phyloP scores from a whole-genome alignment of 2,113 vertebrate genomes.

The Pelmatolapia mariae region DNA sequence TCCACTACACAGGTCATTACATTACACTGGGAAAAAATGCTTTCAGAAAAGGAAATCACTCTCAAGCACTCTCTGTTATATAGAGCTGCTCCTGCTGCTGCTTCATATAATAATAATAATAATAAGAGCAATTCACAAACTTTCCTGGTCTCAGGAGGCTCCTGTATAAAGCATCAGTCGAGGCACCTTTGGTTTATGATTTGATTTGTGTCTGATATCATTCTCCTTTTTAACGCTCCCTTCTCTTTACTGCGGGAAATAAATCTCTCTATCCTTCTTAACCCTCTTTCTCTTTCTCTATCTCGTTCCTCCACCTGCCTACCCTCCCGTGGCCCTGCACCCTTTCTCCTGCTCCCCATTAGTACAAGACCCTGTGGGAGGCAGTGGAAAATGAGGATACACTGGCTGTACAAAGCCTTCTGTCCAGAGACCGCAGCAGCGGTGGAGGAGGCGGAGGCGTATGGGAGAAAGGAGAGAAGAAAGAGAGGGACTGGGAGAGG shows the following conservation, averaged over 20 bases:
- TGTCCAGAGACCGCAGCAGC: conserved; percentile 49
- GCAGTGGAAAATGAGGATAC: conserved; percentile 75
- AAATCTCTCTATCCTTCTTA: background rate
- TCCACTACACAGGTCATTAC: background rate
- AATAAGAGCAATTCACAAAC: background rate
- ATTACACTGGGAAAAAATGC: background rate
- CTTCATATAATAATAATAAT: background rate
- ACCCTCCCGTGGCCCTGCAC: background rate
- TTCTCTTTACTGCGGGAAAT: background rate
- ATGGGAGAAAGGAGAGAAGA: conserved; percentile 57
- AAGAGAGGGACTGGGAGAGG: conserved; percentile 46
- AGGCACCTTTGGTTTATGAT: conserved; percentile 13
- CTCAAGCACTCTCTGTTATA: background rate
- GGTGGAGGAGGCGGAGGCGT: conserved; percentile 23
- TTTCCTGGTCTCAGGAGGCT: background rate
- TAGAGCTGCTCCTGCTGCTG: background rate
- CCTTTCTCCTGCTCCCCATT: background rate
- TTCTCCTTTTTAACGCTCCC: background rate
- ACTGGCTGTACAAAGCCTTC: conserved; percentile 65
- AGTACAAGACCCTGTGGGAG: conserved; percentile 73
- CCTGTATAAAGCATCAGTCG: background rate
- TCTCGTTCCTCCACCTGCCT: background rate
- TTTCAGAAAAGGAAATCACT: background rate
- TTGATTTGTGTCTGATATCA: background rate
- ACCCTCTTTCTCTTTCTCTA: background rate